Evolutionary conservation across 2,113 vertebrate species (phyloP), one percentile per base, ranked within the genome.

Genomic region (Cynopterus brachyotis): DNA sequence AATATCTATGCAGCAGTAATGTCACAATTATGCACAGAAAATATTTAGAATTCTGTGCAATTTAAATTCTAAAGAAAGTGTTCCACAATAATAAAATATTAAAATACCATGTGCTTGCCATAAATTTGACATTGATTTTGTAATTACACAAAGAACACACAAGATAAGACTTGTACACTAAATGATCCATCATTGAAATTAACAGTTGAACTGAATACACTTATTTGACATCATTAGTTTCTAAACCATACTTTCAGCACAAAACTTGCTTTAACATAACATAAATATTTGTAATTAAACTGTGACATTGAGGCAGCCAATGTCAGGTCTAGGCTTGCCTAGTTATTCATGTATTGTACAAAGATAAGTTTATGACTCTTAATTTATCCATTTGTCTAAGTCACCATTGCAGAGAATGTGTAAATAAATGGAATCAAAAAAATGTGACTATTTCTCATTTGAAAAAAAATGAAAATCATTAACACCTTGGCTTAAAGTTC

Each of bases 271-370:
- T 82, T 94, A 96, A 59, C 67, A 92, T 96, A 97, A 98, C 66
- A 98, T 86, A 98, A 92, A 96, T 17, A 85, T 93, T 96, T 98
- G 98, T 91, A 97, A 98, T 96, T 98, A 98, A 98, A 97, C 83
- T 92, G 37, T 97, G 97, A 98, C 70, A 96, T 12, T 47, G 96
- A 99, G 97, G 97, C 98, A 98, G 97, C 93, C 97, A 97, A 96
- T 98, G 98, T 96, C 90, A 97, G 89, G 97, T 67, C 76, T 97
- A 82, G 72, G 81, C 97, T 96, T 98, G 97, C 93, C 96, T 76
- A 97, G 83, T 94, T 92, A 96, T 90, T 47, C 96, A 96, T 97
- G 72, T 97, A 93, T 98, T 96, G 97, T 17, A 98, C 86, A 98
- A 96, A 79, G 93, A 35, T 45, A 96, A 97, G 92, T 96, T 93